Evolutionary conservation across 1,140 invertebrate species (phyloP).

Genomic region (Wasmannia auropunctata): DNA sequence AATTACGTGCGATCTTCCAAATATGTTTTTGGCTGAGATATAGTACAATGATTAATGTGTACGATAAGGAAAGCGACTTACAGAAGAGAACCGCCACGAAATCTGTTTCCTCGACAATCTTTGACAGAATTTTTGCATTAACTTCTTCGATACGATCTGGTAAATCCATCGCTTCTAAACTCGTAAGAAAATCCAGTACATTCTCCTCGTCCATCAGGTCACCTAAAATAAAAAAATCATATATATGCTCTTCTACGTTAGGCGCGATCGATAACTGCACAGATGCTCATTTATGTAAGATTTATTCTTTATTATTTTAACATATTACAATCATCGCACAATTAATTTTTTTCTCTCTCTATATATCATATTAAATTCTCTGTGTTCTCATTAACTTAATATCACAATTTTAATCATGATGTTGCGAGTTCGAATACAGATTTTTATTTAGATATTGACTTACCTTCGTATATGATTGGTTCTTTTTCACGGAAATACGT

Average conservation of each 20-base stretch:
- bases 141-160: conserved; percentile 98
- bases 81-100: conserved; percentile 97
- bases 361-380: neutral
- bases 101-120: conserved; percentile 96
- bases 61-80: conserved; percentile 87
- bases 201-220: conserved; percentile 97
- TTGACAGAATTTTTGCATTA: conserved; percentile 95
- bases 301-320: no score
- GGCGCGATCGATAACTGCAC: no score
- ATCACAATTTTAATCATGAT: neutral
- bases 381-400: neutral
- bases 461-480: conserved; percentile 96
- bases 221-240: conserved; percentile 85
- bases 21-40: neutral
- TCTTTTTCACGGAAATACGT: conserved; percentile 97
- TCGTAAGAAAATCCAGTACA: conserved; percentile 96
- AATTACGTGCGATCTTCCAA: neutral
- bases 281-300: no score
- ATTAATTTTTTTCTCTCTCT: no score
- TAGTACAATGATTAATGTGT: conserved; percentile 17
- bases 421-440: neutral
- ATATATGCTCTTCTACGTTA: neutral
- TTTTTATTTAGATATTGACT: conserved; percentile 30
- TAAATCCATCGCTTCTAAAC: conserved; percentile 96
- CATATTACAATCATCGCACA: neutral